These are phyloP conservation scores for Torymus auratus DNA, from an alignment of 2,888 invertebrate species.

Conservation along the genomic window DNA sequence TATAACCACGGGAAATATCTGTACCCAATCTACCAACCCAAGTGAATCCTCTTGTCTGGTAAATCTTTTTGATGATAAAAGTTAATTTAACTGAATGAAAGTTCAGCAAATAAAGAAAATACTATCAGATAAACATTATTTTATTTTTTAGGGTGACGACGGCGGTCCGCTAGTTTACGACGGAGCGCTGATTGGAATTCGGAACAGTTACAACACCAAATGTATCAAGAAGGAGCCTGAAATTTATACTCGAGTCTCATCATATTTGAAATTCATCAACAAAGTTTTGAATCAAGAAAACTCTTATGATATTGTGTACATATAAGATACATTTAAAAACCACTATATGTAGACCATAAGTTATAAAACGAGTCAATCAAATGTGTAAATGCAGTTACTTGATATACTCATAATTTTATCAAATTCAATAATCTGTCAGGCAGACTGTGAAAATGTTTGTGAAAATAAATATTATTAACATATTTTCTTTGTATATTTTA, in stretches of 20 bases:
- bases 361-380: no score
- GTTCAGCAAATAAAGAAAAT: no score
- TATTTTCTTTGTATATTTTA: no score
- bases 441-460: no score
- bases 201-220: not conserved
- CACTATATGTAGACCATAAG: no score
- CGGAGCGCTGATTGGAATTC: not conserved
- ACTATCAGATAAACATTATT: not conserved
- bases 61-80: not conserved
- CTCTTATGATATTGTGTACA: constrained; percentile 2
- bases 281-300: constrained; percentile 16
- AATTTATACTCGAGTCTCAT: constrained; percentile 10
- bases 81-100: not conserved
- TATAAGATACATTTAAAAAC: not conserved
- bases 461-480: no score
- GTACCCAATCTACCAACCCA: not conserved
- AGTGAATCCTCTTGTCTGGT: constrained; percentile 19
- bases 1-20: not conserved
- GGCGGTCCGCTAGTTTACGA: not conserved
- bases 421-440: no score
- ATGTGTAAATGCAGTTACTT: no score
- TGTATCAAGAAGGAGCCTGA: constrained; percentile 7
- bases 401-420: no score
- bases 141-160: constrained; percentile 1
- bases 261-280: constrained; percentile 3